phyloP scores from a whole-genome alignment of 2,797 vertebrate genomes.

The Myotis planiceps region DNA sequence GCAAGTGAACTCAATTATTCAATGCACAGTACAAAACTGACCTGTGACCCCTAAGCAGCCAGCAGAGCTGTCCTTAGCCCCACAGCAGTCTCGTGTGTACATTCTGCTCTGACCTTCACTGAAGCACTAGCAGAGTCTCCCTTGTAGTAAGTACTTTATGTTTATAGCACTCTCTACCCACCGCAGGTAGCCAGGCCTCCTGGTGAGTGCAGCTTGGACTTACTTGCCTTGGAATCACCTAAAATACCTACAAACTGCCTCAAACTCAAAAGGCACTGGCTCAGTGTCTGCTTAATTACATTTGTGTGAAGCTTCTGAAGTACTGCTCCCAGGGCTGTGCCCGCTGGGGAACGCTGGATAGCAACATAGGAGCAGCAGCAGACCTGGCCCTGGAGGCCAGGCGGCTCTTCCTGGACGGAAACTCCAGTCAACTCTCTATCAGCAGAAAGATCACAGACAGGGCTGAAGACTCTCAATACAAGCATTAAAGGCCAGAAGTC shows the following conservation, averaged over 20 bases:
- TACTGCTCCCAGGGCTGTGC: not conserved
- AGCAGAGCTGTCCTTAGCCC: not conserved
- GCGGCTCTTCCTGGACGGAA: not conserved
- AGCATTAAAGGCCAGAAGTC: slow-evolving; percentile 6
- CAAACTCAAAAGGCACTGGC: slow-evolving; percentile 1
- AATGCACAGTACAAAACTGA: not conserved
- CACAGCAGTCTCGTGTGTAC: not conserved
- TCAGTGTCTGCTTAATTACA: not conserved
- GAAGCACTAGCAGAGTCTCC: not conserved
- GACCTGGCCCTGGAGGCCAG: not conserved
- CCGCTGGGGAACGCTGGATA: not conserved
- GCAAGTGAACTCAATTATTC: slow-evolving; percentile 59
- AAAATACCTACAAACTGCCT: slow-evolving; percentile 43
- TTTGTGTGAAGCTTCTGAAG: not conserved
- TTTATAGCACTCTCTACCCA: not conserved
- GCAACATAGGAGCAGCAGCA: not conserved
- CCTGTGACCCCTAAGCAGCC: not conserved
- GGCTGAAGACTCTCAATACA: not conserved
- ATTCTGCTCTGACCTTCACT: not conserved
- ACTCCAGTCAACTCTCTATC: not conserved
- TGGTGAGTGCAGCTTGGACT: not conserved
- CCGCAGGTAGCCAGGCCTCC: not conserved
- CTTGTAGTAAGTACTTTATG: not conserved
- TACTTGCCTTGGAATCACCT: not conserved
- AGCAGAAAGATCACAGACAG: not conserved